phyloP scores from a whole-genome alignment of 2,888 invertebrate genomes.

The Caenorhabditis sinica region DNA sequence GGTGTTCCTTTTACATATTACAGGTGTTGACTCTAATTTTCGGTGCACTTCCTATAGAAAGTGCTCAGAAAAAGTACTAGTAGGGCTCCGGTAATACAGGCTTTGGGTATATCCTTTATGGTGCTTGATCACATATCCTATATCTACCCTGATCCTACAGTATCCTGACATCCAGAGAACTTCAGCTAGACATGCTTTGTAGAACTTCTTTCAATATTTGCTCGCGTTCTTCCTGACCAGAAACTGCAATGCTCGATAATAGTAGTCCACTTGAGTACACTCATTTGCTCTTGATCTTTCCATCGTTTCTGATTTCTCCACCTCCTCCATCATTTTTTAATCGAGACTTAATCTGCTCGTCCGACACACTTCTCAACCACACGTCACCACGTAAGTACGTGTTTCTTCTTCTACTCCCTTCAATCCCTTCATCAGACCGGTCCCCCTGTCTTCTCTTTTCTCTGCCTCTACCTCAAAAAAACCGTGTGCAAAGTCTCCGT shows the following conservation, averaged over 20 bases:
- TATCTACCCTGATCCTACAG: too few species aligned
- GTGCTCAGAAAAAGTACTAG: too few species aligned
- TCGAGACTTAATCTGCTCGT: slow-evolving; percentile 50
- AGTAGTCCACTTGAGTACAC: background rate
- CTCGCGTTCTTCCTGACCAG: background rate
- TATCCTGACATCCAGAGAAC: too few species aligned
- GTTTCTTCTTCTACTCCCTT: slow-evolving; percentile 12
- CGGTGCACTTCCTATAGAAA: too few species aligned
- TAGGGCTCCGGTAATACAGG: too few species aligned
- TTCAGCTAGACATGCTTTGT: too few species aligned
- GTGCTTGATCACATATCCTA: too few species aligned
- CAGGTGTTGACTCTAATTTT: too few species aligned
- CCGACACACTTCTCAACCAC: slow-evolving; percentile 24
- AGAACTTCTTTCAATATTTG: background rate
- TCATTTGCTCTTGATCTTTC: slow-evolving; percentile 17
- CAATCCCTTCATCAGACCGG: slow-evolving; percentile 22
- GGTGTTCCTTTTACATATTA: too few species aligned
- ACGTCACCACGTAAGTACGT: slow-evolving; percentile 44
- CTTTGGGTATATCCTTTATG: too few species aligned
- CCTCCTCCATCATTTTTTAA: slow-evolving; percentile 20
- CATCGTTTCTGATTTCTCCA: slow-evolving; percentile 13
- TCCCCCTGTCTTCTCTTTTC: slow-evolving; percentile 22
- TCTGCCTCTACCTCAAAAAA: slow-evolving; percentile 33
- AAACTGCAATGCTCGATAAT: background rate
- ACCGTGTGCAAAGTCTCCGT: slow-evolving; percentile 43